phyloP scores from a whole-genome alignment of 2,888 invertebrate species.

The Tinea semifulvella region DNA sequence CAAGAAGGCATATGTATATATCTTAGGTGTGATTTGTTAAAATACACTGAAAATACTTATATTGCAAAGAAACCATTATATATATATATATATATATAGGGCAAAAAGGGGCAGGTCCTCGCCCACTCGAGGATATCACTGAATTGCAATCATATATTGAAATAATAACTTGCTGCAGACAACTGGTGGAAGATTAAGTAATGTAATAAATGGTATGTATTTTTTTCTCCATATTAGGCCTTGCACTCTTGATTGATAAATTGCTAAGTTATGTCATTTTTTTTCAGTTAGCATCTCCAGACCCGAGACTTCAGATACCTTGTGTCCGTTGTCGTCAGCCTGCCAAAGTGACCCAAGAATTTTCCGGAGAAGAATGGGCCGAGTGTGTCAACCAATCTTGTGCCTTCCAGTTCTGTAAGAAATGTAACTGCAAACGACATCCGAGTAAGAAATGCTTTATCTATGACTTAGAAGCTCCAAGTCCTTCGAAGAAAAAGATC shows the following conservation, averaged over 20 bases:
- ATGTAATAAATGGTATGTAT: too few species aligned
- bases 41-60: too few species aligned
- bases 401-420: conserved; percentile 60
- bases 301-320: conserved; percentile 39
- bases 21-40: too few species aligned
- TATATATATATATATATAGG: too few species aligned
- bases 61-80: too few species aligned
- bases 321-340: conserved; percentile 53
- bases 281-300: conserved; percentile 49
- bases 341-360: conserved; percentile 51
- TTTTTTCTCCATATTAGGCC: too few species aligned
- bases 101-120: too few species aligned
- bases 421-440: conserved; percentile 50
- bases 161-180: too few species aligned
- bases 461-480: conserved; percentile 53
- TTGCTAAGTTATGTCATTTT: background rate
- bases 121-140: too few species aligned
- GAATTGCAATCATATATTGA: too few species aligned
- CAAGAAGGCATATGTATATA: too few species aligned
- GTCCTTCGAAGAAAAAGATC: conserved; percentile 58
- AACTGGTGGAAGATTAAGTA: too few species aligned
- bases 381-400: conserved; percentile 59
- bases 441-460: conserved; percentile 47
- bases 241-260: background rate
- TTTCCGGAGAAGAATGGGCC: conserved; percentile 59